Base-by-base conservation (phyloP, 2,888 invertebrate genomes). In the Cosmia trapezina region DNA sequence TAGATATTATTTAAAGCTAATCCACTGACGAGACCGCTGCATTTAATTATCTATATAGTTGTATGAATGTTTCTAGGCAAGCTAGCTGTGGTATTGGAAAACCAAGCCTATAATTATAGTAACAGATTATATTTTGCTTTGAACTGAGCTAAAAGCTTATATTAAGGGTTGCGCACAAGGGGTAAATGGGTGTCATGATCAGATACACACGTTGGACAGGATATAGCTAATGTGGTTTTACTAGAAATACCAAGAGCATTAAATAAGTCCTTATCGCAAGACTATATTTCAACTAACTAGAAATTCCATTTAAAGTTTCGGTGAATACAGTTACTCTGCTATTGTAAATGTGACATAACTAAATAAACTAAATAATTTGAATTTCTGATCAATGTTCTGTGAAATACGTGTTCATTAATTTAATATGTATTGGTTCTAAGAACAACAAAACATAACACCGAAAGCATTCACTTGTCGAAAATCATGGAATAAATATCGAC, bases 91-190 rank as follows among this genome's bases (percentile, higher is more conserved):
- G 28, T 75, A 81, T 83, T 86, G 73, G 78, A 87, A 89, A 89
- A 86, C 88, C 83, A 77, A 78, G 74, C 79, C 79, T 89, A 87
- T 86, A 81, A 75, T 77, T 87, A 81, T 80, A 74, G 61, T 11
- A 80, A 76, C 71, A 88, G 79, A 83, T 83, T 79, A 82, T 84
- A 86, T 80, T 88, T 91, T 88, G 80, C 84, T 83, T 78, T 88
- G 74, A 56, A 37, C 17, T 28, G 28, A 56, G 19, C n/a, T 43
- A 19, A 61, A 43, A 12, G 28, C 60, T 28, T 60, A 12, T 57
- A 2, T 8, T 41, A 49, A 17, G 47, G n/a, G 56, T n/a, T 41
- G 0, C 19, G 14, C 33, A 17, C 7, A 33, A 51, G 28, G 0
- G 17, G 49, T 57, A 28, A 62, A 56, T 61, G 11, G 28, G 57